Conservation (phyloP, 2,797 vertebrate genomes). For the Caiman crocodilus region DNA sequence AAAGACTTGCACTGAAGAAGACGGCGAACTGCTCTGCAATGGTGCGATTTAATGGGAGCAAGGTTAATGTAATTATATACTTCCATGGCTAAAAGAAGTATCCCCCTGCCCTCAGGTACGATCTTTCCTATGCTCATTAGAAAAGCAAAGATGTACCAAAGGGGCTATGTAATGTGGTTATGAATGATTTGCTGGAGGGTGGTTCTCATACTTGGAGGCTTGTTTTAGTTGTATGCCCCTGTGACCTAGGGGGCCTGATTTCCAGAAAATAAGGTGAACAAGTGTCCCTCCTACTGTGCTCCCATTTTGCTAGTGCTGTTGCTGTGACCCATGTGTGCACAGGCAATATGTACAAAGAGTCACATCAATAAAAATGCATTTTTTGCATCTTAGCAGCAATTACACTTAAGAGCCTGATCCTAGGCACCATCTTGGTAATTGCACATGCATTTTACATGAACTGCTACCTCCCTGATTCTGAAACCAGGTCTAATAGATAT, state of each 20-base stretch:
- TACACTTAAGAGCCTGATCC: neutral
- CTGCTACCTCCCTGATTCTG: accelerated
- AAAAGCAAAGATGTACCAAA: neutral
- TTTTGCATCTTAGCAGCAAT: accelerated
- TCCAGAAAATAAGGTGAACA: neutral
- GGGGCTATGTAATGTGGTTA: too few relatives aligned
- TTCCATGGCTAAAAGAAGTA: too few relatives aligned
- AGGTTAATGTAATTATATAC: neutral
- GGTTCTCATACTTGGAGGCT: neutral
- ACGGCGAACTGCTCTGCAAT: neutral
- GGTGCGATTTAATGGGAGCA: accelerated
- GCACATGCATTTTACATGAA: neutral
- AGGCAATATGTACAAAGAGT: neutral
- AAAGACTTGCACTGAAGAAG: neutral
- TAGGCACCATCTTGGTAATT: neutral
- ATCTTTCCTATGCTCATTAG: neutral
- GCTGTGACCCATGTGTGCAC: neutral
- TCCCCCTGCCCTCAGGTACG: too few relatives aligned
- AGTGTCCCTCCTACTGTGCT: neutral
- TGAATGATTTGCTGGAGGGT: too few relatives aligned
- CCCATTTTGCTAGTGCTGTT: accelerated
- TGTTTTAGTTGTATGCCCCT: neutral
- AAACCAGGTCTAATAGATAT: neutral
- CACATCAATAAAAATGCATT: neutral
- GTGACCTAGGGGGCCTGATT: neutral